Base-by-base conservation (phyloP, 2,888 invertebrate genomes). In the Iselma pallidipennis region DNA sequence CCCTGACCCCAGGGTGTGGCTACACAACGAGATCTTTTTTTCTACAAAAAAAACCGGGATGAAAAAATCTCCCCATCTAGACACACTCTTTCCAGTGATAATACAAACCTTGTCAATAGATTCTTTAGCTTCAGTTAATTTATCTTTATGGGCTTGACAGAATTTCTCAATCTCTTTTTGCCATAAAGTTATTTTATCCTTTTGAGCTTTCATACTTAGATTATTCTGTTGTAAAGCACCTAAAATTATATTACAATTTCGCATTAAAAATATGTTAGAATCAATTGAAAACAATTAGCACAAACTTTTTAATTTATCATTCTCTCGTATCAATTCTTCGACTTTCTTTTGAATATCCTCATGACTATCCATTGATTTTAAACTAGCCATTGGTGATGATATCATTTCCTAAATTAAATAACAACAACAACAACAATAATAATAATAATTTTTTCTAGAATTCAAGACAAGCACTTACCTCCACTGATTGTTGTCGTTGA, bases 201-300 rank as follows among this genome's bases (percentile, higher is more conserved):
- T 87, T 77, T 90, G 89, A 49, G 87, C 84, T 71, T 88, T 89
- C 86, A 90, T 87, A 0, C 87, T 86, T 49, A 85, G 81, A 69
- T 89, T 90, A 73, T 89, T 90, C 69, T 88, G 86, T 19, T 84
- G 83, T 33, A 91, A 76, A 0, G 88, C 88, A 67, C 89, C 89
- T 75, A 85, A 84, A 54, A 50, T 21, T 10, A 33, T n/a, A 9
- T 21, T 21, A 21, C 7, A 45, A 45, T 45, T 21, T n/a, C 4
- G 42, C 2, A 37, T 37, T 2, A 51, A 21, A 29, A 26, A 2
- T 7, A 31, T 14, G 5, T 28, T 26, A 5, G 14, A 14, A 33
- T 19, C 16, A 31, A 12, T 28, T 26, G 4, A 33, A 14, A 33
- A 42, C 16, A 31, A 10, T 31, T n/a, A 51, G 5, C 16, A 19